Conservation (phyloP, 2,113 vertebrate genomes). For the Pterophyllum scalare region DNA sequence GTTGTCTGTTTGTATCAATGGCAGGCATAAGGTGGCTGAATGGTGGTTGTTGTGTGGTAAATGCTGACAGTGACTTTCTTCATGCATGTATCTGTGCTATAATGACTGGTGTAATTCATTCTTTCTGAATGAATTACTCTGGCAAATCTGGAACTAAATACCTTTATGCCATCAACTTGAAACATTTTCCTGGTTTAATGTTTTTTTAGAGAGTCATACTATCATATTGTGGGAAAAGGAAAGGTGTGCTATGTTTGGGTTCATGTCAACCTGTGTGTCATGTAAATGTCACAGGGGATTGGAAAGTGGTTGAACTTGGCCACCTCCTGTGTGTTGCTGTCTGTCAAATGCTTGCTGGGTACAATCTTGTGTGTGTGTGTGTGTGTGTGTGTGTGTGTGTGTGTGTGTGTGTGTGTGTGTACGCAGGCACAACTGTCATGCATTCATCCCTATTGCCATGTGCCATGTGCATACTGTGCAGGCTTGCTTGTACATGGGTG, state of each 20-base stretch:
- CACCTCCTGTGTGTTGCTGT: slow-evolving; percentile 61
- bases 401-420: slow-evolving; percentile 39
- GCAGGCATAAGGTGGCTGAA: slow-evolving; percentile 38
- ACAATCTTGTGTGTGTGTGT: slow-evolving; percentile 49
- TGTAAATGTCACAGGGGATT: slow-evolving; percentile 61
- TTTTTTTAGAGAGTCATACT: slow-evolving; percentile 10
- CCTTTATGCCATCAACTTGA: neutral
- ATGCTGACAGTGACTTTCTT: slow-evolving; percentile 18
- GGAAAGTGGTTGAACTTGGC: slow-evolving; percentile 63
- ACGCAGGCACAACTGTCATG: slow-evolving; percentile 56
- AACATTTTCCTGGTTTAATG: slow-evolving; percentile 13
- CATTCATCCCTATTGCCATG: slow-evolving; percentile 58
- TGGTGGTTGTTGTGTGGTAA: slow-evolving; percentile 49
- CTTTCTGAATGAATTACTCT: neutral
- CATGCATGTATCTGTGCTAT: slow-evolving; percentile 27
- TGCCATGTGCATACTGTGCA: slow-evolving; percentile 60
- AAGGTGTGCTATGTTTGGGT: slow-evolving; percentile 40
- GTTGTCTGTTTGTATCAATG: slow-evolving; percentile 68
- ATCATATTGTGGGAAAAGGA: neutral
- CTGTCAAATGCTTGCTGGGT: slow-evolving; percentile 64
- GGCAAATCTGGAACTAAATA: neutral
- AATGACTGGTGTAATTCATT: slow-evolving; percentile 21
- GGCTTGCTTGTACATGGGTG: slow-evolving; percentile 60
- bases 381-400: slow-evolving; percentile 39
- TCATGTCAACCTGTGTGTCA: slow-evolving; percentile 42